phyloP scores from a whole-genome alignment of 2,797 vertebrate genomes.

The Eremophila alpestris region DNA sequence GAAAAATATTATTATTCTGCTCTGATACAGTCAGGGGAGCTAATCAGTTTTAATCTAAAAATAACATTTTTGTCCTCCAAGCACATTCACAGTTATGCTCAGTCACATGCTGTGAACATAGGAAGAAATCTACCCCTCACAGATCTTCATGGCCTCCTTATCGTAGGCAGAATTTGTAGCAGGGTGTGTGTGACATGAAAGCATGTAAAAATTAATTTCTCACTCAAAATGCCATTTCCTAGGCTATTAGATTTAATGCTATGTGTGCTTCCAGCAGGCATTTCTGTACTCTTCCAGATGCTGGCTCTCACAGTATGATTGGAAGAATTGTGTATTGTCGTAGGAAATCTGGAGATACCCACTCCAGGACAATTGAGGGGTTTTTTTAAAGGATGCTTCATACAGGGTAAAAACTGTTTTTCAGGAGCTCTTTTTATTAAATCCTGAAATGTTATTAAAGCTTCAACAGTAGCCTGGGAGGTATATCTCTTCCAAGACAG shows the following conservation, averaged over 20 bases:
- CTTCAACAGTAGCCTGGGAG: neutral
- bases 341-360: neutral
- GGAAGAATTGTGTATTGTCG: neutral
- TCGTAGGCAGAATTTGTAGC: neutral
- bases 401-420: neutral
- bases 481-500: neutral
- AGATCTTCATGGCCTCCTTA: neutral
- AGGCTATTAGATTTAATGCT: neutral
- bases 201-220: neutral
- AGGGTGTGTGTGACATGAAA: neutral
- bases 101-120: neutral
- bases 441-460: neutral
- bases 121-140: neutral
- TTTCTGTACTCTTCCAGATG: neutral
- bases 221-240: neutral
- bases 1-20: constrained; percentile 15
- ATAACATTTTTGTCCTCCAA: constrained; percentile 21
- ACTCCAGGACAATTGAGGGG: neutral
- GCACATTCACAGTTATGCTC: neutral
- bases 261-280: neutral
- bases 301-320: neutral
- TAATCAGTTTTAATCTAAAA: constrained; percentile 40
- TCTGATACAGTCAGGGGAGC: neutral
- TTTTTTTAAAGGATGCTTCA: neutral
- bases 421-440: neutral